Evolutionary conservation across 2,797 vertebrate genomes (phyloP), one percentile per base, ranked within the genome.

Genomic region (Platalea minor): DNA sequence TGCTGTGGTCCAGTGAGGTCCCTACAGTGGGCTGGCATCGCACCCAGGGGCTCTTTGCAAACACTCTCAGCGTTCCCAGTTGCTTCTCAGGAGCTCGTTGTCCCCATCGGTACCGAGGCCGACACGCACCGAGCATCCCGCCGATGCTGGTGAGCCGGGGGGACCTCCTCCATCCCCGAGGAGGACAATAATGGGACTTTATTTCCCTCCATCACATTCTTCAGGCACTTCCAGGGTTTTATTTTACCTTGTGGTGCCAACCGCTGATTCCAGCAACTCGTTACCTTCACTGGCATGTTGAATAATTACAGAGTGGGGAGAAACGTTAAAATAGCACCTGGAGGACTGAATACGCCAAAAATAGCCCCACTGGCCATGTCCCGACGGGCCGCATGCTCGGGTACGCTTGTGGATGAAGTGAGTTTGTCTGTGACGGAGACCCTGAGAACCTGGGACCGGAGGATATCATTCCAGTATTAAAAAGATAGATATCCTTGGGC

Each of bases 31-130:
- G 9, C 16, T 3, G 33, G 26, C 1, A 0, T 54, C 28, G 63
- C 29, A 14, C 39, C 43, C 18, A 7, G 43, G 25, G 18, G 28
- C 37, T 19, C 2, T 33, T 4, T 8, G 25, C 39, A 75, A 65
- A 63, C 0, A 23, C 12, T n/a, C 23, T 69, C 4, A 1, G 45
- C 17, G 46, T 17, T 23, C 46, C 37, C 24, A 2, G 11, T 17
- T 73, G 31, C 35, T 39, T 24, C 63, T 23, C 0, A 1, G 81
- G 53, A 73, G 54, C 21, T 37, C 0, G 1, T 45, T 19, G 13
- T 61, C 33, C 25, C 29, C 48, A 6, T 10, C 0, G 1, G n/a
- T 31, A 13, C 20, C 0, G 2, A n/a, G 14, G 12, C 26, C 6
- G 1, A 11, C 14, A 2, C 11, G 39, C 33, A 17, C 16, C 0